Evolutionary conservation across 2,797 vertebrate genomes (phyloP), one percentile per base, ranked within the genome.

Genomic region (Sciurus carolinensis): DNA sequence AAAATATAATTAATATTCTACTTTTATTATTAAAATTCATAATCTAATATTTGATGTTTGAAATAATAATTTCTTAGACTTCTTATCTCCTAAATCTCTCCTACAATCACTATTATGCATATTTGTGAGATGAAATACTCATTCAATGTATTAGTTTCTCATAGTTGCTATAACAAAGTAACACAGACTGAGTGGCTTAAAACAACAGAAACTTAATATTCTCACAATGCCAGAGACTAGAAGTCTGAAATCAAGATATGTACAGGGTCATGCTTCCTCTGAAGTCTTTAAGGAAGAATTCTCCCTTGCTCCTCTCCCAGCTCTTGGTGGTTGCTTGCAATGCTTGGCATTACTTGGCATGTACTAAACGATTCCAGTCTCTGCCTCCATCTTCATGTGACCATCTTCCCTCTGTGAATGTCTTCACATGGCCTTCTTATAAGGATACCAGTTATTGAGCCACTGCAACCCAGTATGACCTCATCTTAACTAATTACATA

Each of bases 61-160:
- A 82, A 92, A 64, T 54, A 95, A 69, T 79, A 54, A 77, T 80
- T 91, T 89, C 44, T 93, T 85, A 88, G 59, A 39, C 57, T 90
- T 62, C 33, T 85, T 64, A 85, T 11, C 50, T 85, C 76, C 52
- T 86, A 26, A 22, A 52, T 81, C 64, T 52, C 36, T 93, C 30
- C 42, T 91, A 30, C 22, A 33, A 64, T 76, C 69, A 91, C 83
- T 95, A 39, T 62, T 82, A 14, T 82, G 26, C 9, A 93, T 39
- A 95, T 36, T 4, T 72, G 44, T 76, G 44, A 85, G 44, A 80
- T 93, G 30, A 82, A 93, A 86, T 71, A 30, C 10, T 75, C 73
- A 75, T 14, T 86, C 20, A 4, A 28, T 52, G 26, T n/a, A 66
- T 79, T 79, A 15, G 5, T 76, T 94, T 96, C 17, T 44, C 72